Evolutionary conservation across 2,797 vertebrate genomes (phyloP).

Genomic region (Chanos chanos): DNA sequence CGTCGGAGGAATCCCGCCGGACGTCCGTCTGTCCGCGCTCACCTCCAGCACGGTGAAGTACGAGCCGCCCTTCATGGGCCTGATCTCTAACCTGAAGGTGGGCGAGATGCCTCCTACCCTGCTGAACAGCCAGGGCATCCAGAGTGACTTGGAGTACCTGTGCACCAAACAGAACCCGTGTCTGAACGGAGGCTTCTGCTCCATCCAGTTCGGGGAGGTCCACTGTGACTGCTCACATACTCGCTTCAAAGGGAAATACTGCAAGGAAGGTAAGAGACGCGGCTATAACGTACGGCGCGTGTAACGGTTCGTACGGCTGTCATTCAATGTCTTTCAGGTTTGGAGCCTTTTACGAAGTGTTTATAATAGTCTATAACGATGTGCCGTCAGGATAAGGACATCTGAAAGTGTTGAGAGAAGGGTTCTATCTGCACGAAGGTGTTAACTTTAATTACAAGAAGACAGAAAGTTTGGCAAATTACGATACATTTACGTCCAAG

Average conservation of each 20-base stretch:
- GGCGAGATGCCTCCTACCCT: slow-evolving; percentile 84
- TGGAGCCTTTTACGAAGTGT: too few species aligned
- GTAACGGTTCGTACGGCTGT: too few species aligned
- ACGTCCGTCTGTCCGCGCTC: slow-evolving; percentile 87
- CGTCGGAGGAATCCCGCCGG: slow-evolving; percentile 89
- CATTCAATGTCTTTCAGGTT: too few species aligned
- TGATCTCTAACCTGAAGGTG: slow-evolving; percentile 88
- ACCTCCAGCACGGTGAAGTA: slow-evolving; percentile 93
- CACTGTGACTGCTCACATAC: slow-evolving; percentile 88
- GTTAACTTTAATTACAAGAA: too few species aligned
- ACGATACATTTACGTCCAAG: too few species aligned
- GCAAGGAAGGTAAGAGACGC: slow-evolving; percentile 85
- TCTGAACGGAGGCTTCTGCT: slow-evolving; percentile 84
- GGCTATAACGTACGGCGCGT: too few species aligned
- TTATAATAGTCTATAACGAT: too few species aligned
- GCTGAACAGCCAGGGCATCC: slow-evolving; percentile 87
- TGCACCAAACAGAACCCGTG: slow-evolving; percentile 87
- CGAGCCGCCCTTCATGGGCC: slow-evolving; percentile 85
- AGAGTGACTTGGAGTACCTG: slow-evolving; percentile 78
- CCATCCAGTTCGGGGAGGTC: slow-evolving; percentile 80
- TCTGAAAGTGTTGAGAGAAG: too few species aligned
- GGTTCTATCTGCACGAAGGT: too few species aligned
- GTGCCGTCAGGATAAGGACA: too few species aligned
- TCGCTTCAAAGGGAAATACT: slow-evolving; percentile 86
- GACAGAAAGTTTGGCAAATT: too few species aligned